phyloP scores from a whole-genome alignment of 2,113 vertebrate genomes.

The Gallinago paraguaiae region DNA sequence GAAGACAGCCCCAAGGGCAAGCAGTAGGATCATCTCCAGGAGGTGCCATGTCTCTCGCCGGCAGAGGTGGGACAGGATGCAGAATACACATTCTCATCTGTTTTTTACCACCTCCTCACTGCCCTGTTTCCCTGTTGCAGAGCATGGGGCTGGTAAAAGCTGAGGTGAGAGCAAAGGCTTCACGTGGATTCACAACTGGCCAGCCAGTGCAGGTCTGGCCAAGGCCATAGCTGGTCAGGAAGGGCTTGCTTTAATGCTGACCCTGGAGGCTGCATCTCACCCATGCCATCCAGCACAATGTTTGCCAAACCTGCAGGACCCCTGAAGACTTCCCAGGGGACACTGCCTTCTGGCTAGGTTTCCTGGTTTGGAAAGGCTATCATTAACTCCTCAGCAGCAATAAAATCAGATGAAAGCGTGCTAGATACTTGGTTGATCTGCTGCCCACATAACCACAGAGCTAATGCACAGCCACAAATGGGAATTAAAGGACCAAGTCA shows the following conservation, averaged over 20 bases:
- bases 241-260: neutral
- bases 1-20: neutral
- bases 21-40: neutral
- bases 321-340: neutral
- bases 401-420: neutral
- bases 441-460: neutral
- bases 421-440: neutral
- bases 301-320: neutral
- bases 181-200: neutral
- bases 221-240: neutral
- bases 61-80: neutral
- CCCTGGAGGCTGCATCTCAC: neutral
- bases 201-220: neutral
- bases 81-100: fast-evolving
- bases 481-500: neutral
- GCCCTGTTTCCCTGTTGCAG: neutral
- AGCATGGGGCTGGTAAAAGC: neutral
- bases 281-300: fast-evolving
- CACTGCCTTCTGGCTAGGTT: neutral
- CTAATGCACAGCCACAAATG: neutral
- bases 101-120: neutral
- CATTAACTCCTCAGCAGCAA: neutral
- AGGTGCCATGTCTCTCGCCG: fast-evolving
- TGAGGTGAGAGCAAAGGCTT: fast-evolving
- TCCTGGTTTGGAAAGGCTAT: neutral